These are phyloP conservation scores for Drosophila athabasca DNA, from an alignment of 1,140 invertebrate genomes.

Conservation along the genomic window DNA sequence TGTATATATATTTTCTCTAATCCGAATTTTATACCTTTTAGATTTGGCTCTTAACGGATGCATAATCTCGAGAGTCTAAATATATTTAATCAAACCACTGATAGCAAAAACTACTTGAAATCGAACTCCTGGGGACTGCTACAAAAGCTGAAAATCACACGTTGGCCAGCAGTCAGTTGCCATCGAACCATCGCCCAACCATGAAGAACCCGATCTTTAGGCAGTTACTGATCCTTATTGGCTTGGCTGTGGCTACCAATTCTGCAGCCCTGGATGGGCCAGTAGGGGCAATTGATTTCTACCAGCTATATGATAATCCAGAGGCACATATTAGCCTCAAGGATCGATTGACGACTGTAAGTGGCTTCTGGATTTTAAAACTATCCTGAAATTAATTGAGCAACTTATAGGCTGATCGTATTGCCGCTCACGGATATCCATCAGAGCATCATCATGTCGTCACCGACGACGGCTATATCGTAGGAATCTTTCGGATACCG, in stretches of 20 bases:
- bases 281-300: constrained; percentile 49
- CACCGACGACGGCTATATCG: constrained; percentile 85
- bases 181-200: not conserved
- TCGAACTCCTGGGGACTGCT: constrained; percentile 8
- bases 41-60: constrained; percentile 5
- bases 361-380: not conserved
- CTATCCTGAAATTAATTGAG: no score
- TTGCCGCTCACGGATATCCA: constrained; percentile 83
- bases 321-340: constrained; percentile 53
- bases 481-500: constrained; percentile 85
- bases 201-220: constrained; percentile 32
- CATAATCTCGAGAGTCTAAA: constrained; percentile 30
- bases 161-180: constrained; percentile 23
- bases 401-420: constrained; percentile 22
- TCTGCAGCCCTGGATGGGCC: constrained; percentile 27
- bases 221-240: constrained; percentile 12
- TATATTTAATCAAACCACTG: constrained; percentile 19
- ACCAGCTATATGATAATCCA: constrained; percentile 55
- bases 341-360: constrained; percentile 46
- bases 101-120: constrained; percentile 29
- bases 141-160: constrained; percentile 17
- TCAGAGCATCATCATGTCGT: constrained; percentile 84
- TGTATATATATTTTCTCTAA: constrained; percentile 1
- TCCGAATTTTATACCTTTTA: constrained; percentile 5
- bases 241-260: not conserved